Evolutionary conservation across 1,140 invertebrate species (phyloP), one percentile per base, ranked within the genome.

Genomic region (Parasteatoda tepidariorum): DNA sequence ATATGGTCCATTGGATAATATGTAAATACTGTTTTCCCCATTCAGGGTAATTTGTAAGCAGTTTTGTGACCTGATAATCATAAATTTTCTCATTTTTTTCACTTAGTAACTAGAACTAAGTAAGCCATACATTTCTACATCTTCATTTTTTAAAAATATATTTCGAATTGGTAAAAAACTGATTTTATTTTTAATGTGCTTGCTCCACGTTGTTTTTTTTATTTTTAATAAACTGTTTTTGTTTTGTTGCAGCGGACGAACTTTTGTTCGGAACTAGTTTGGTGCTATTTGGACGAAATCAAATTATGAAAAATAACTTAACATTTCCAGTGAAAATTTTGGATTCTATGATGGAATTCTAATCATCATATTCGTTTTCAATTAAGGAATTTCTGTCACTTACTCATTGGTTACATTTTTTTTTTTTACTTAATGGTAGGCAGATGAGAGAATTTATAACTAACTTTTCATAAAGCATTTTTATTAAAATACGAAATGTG

Each of bases 191-290:
- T n/a, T n/a, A n/a, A n/a, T n/a, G n/a, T n/a, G n/a, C n/a, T n/a
- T n/a, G n/a, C n/a, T n/a, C n/a, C n/a, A n/a, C n/a, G n/a, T 9
- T 22, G 31, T 38, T 38, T 18, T n/a, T 64, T 22, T 28, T 64
- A 3, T 59, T 24, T 59, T 22, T 59, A 24, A 24, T 59, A 6
- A 24, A 18, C n/a, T 57, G 15, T 30, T 22, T 41, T 24, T 33
- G 85, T 71, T 71, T 62, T 66, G 15, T 74, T 66, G 22, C 68
- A 85, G 85, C 41, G 85, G 85, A 9, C 55, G 81, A 66, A 85
- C 85, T 57, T 85, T 85, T 82, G 85, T 85, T 3, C 84, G 84
- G n/a, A 57, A n/a, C 28, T 79, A 64, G 59, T 13, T 55, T 66
- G 26, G 26, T 33, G 24, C 24, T 62, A 68, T 38, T 15, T 41